Evolutionary conservation across 2,888 invertebrate species (phyloP).

Genomic region (Enchytraeus crypticus): DNA sequence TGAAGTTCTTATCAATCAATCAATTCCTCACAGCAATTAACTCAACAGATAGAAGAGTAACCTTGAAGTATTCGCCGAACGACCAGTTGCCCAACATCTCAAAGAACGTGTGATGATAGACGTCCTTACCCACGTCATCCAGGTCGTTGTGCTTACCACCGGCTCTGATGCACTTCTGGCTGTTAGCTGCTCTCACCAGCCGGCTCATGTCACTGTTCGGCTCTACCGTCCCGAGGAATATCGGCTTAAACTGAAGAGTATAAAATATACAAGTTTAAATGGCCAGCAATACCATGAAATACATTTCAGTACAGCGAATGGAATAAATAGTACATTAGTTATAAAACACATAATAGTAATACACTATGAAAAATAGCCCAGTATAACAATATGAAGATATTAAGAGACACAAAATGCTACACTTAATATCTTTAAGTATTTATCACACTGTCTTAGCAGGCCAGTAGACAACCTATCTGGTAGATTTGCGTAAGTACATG

Average conservation of each 20-base stretch:
- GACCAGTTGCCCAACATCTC: constrained; percentile 99
- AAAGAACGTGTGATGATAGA: constrained; percentile 99
- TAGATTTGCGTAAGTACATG: too few relatives aligned
- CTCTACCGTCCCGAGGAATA: constrained; percentile 90
- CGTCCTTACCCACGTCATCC: constrained; percentile 98
- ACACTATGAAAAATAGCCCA: not conserved
- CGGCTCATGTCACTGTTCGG: constrained; percentile 91
- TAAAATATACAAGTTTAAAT: not conserved
- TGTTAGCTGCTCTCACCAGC: constrained; percentile 76
- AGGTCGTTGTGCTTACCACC: constrained; percentile 99
- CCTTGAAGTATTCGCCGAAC: constrained; percentile 99
- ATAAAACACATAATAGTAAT: not conserved
- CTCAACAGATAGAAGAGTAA: too few relatives aligned
- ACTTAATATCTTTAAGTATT: too few relatives aligned
- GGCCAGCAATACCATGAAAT: not conserved
- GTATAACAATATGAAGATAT: too few relatives aligned
- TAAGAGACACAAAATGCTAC: too few relatives aligned
- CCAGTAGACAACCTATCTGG: too few relatives aligned
- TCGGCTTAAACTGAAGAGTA: constrained; percentile 73
- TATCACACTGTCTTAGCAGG: too few relatives aligned
- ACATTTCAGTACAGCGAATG: not conserved
- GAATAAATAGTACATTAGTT: not conserved
- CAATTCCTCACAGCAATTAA: too few relatives aligned
- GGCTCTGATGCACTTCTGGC: constrained; percentile 97
- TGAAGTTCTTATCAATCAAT: not conserved